A percentile compares a stretch with the other conserved stretches of the same genome.
Conservation (phyloP, 2,797 vertebrate genomes). For the Labroides dimidiatus region DNA sequence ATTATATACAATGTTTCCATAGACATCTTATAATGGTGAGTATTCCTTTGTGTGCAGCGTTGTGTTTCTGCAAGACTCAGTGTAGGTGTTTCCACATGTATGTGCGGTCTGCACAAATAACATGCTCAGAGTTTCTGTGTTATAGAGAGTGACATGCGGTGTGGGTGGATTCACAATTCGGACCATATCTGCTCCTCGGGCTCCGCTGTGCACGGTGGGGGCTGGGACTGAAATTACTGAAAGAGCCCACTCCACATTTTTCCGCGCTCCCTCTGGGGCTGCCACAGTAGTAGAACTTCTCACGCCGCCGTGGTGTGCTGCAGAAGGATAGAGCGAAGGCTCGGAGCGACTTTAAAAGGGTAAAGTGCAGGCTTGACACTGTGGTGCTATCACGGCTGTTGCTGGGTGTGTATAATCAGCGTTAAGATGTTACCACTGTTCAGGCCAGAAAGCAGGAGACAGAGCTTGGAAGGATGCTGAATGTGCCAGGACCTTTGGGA, state of each 20-base stretch:
- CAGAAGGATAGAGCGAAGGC: conserved; percentile 28
- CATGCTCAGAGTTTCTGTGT: conserved; percentile 24
- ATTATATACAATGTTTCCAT: conserved; percentile 5
- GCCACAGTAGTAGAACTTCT: conserved; percentile 36
- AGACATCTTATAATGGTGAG: conserved; percentile 9
- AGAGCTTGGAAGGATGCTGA: background rate
- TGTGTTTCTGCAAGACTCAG: background rate
- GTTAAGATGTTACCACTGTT: conserved; percentile 32
- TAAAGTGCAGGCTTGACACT: conserved; percentile 36
- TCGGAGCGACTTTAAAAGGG: conserved; percentile 26
- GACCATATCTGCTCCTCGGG: conserved; percentile 58
- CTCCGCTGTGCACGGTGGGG: conserved; percentile 48
- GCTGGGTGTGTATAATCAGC: conserved; percentile 44
- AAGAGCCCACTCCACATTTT: conserved; percentile 60
- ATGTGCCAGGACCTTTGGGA: background rate
- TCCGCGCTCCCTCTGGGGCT: conserved; percentile 43
- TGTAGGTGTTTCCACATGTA: conserved; percentile 19
- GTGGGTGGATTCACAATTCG: conserved; percentile 66
- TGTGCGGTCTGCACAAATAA: conserved; percentile 15
- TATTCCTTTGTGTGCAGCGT: background rate
- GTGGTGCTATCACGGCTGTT: background rate
- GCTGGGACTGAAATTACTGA: conserved; percentile 51
- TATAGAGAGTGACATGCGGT: conserved; percentile 52
- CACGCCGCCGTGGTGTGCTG: conserved; percentile 10
- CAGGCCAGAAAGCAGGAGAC: conserved; percentile 24